Percentiles rank a stretch among this genome's conserved stretches.
These are phyloP conservation scores for Hydractinia symbiolongicarpus DNA, from an alignment of 30 jellyfish, hydroid and myxozoan species.

Conservation along the genomic window DNA sequence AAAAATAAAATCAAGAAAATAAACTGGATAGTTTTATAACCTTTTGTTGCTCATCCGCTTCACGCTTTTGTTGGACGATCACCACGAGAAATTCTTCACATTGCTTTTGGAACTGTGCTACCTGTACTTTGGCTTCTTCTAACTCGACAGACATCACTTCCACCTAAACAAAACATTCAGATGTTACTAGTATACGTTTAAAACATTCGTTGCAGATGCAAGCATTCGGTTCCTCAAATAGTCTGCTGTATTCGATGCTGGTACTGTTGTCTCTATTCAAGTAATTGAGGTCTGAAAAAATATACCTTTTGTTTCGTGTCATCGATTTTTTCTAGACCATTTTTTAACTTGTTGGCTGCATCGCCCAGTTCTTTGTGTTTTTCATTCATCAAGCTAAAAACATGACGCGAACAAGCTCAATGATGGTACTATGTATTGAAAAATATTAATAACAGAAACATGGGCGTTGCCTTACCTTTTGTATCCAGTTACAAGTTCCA, in stretches of 20 bases:
- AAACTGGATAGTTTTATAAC: constrained; percentile 11
- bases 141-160: constrained; percentile 96
- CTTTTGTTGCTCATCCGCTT: constrained; percentile 96
- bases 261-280: too few relatives aligned
- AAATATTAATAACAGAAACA: not conserved
- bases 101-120: constrained; percentile 90
- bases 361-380: constrained; percentile 89
- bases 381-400: constrained; percentile 67
- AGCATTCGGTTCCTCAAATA: too few relatives aligned
- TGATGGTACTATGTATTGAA: not conserved
- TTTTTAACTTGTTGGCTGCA: constrained; percentile 81
- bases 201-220: too few relatives aligned
- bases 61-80: constrained; percentile 94
- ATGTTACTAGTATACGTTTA: not conserved
- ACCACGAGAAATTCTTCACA: constrained; percentile 89
- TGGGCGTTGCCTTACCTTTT: constrained; percentile 43
- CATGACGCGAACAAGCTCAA: not conserved
- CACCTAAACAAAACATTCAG: constrained; percentile 35
- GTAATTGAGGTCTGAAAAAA: not conserved
- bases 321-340: constrained; percentile 88
- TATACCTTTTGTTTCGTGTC: constrained; percentile 87
- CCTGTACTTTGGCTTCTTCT: constrained; percentile 94
- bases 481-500: constrained; percentile 91
- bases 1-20: too few relatives aligned
- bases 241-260: too few relatives aligned